Evolutionary conservation across 2,888 invertebrate genomes (phyloP).

Genomic region (Caenorhabditis drosophilae): DNA sequence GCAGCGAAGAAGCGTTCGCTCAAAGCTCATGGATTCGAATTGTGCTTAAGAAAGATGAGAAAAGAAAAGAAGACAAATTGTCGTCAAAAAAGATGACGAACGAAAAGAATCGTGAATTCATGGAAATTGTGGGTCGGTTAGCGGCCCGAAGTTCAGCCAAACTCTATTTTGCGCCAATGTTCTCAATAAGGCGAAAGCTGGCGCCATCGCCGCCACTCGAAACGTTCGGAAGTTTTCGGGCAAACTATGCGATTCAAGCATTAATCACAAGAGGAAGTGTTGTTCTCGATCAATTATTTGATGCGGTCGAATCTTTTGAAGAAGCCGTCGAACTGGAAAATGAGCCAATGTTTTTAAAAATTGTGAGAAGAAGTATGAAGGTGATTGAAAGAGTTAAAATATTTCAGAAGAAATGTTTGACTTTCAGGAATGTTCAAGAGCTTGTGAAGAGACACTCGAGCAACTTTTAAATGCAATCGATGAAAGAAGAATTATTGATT

Average conservation of each 20-base stretch:
- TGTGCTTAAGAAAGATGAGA: conserved; percentile 16
- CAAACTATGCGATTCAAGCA: conserved; percentile 52
- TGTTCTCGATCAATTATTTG: conserved; percentile 52
- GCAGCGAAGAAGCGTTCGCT: conserved; percentile 38
- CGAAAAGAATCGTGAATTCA: conserved; percentile 2
- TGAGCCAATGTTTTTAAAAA: conserved; percentile 33
- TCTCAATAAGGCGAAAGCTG: conserved; percentile 32
- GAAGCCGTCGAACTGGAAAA: conserved; percentile 7
- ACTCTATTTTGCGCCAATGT: conserved; percentile 41
- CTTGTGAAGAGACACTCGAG: conserved; percentile 55
- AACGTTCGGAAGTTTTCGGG: conserved; percentile 43
- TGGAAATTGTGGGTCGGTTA: conserved; percentile 13
- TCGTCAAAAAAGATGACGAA: background rate
- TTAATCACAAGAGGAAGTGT: conserved; percentile 52
- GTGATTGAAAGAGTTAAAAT: too few relatives aligned
- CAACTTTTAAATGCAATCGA: conserved; percentile 52
- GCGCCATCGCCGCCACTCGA: conserved; percentile 15
- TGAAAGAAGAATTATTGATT: conserved; percentile 44
- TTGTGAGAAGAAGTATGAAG: conserved; percentile 25
- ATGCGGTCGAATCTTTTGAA: conserved; percentile 6
- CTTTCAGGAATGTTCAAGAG: conserved; percentile 46
- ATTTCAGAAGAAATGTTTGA: too few relatives aligned
- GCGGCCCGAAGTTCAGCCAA: conserved; percentile 23
- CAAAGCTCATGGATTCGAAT: conserved; percentile 39
- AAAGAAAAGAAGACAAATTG: background rate